A percentile compares a stretch with the other conserved stretches of the same genome.
Conservation (phyloP, 2,113 vertebrate species). For the Sarotherodon lohbergeri region DNA sequence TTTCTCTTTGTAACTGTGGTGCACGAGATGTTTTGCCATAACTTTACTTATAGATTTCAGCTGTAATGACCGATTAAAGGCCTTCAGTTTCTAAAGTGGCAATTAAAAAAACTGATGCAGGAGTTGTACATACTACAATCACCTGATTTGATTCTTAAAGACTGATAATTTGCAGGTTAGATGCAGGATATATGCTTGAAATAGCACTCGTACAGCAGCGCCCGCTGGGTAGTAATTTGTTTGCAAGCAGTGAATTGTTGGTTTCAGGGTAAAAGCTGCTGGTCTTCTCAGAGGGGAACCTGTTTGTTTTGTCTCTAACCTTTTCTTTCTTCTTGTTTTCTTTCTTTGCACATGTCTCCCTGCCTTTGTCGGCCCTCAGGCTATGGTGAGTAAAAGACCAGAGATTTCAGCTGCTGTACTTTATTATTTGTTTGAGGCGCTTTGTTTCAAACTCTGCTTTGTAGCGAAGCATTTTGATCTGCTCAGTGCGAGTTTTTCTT, state of each 20-base stretch:
- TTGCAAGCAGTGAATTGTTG: background rate
- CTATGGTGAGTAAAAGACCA: constrained; percentile 58
- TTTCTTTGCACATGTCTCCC: background rate
- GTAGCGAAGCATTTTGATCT: background rate
- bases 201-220: too few relatives aligned
- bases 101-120: background rate
- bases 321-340: background rate
- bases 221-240: background rate
- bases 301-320: constrained; percentile 27
- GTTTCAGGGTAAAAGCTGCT: background rate
- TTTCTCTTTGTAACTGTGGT: background rate
- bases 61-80: rapidly evolving
- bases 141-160: background rate
- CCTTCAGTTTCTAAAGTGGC: background rate
- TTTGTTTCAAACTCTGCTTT: background rate
- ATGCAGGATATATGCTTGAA: background rate
- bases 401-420: background rate
- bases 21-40: background rate
- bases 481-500: background rate
- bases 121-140: background rate
- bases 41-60: background rate
- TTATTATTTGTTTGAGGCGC: background rate
- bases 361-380: constrained; percentile 13
- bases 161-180: background rate
- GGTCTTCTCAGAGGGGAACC: background rate